These are phyloP conservation scores for Scaptodrosophila lebanonensis DNA, from an alignment of 1,140 invertebrate species.

Conservation along the genomic window DNA sequence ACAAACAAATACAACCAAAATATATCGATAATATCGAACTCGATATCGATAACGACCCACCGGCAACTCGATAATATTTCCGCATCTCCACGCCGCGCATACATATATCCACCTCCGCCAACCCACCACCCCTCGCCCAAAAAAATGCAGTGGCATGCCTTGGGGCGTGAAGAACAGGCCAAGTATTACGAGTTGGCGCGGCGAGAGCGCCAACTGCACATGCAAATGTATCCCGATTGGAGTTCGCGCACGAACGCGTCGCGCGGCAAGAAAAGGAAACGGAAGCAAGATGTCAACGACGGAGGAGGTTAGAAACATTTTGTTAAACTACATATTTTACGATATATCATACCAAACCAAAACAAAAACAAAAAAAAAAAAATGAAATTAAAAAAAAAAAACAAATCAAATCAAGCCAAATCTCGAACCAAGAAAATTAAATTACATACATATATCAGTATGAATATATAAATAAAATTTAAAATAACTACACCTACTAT, in stretches of 20 bases:
- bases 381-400: constrained; percentile 11
- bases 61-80: no score
- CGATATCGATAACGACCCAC: no score
- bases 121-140: constrained; percentile 28
- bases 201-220: constrained; percentile 98
- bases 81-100: constrained; percentile 29
- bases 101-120: constrained; percentile 39
- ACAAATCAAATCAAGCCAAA: constrained; percentile 6
- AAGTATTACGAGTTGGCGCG: constrained; percentile 99
- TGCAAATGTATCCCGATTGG: constrained; percentile 99
- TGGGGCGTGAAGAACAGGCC: constrained; percentile 98
- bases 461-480: no score
- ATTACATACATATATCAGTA: no score
- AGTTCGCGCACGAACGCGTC: constrained; percentile 97
- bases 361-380: constrained; percentile 5
- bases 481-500: no score
- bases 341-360: constrained; percentile 39
- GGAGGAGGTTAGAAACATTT: constrained; percentile 87
- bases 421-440: constrained; percentile 7
- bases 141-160: constrained; percentile 93
- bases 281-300: constrained; percentile 98
- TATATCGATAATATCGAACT: constrained; percentile 8
- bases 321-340: constrained; percentile 45
- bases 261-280: constrained; percentile 99
- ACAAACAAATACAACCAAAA: not conserved